Evolutionary conservation across 2,797 vertebrate genomes (phyloP).

Genomic region (Pelochelys cantorii): DNA sequence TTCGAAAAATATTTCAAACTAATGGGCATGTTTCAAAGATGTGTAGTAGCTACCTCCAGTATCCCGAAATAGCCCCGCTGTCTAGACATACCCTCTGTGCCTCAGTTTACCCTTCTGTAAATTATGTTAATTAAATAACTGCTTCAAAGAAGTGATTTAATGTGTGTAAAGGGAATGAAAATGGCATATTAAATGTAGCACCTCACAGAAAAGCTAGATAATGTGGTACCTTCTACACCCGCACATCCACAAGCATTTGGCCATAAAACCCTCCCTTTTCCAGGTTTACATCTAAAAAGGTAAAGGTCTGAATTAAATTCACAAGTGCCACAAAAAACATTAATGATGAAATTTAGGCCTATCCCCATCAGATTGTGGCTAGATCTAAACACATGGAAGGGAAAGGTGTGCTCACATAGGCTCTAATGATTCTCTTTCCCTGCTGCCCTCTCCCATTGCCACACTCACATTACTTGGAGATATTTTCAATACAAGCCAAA

Average conservation of each 20-base stretch:
- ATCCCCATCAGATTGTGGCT: background rate
- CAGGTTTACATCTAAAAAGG: background rate
- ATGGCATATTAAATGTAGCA: background rate
- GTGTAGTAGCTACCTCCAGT: no score
- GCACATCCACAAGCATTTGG: background rate
- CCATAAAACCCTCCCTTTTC: background rate
- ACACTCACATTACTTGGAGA: background rate
- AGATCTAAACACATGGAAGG: background rate
- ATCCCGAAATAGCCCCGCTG: no score
- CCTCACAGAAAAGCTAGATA: background rate
- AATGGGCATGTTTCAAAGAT: no score
- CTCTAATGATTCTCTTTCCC: background rate
- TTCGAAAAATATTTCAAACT: no score
- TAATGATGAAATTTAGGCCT: fast-evolving
- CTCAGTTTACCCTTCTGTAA: background rate
- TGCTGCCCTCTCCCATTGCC: background rate
- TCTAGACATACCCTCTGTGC: background rate
- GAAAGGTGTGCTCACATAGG: background rate
- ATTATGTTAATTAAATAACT: background rate
- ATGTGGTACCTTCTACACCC: background rate
- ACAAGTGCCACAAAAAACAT: background rate
- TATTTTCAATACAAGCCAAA: background rate
- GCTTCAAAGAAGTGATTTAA: background rate
- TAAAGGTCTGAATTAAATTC: background rate
- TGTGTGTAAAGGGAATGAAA: background rate